Conservation (phyloP, 1,140 invertebrate genomes). For the Tribolium madens region DNA sequence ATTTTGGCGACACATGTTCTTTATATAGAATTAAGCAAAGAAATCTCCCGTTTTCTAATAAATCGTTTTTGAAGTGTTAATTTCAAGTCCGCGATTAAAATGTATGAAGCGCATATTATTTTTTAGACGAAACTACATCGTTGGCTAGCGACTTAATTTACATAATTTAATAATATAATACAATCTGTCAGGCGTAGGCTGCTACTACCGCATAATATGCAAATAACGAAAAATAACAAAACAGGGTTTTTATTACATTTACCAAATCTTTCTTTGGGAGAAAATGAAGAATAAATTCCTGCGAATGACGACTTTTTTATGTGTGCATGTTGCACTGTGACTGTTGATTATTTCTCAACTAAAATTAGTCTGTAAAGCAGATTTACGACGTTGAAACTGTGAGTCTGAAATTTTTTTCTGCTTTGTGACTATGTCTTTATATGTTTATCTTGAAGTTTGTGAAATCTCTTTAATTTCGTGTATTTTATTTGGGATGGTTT, state of each 20-base stretch:
- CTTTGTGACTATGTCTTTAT: background rate
- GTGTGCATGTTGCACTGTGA: background rate
- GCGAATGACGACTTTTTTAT: background rate
- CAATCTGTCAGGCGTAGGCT: constrained; percentile 44
- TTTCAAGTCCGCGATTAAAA: constrained; percentile 15
- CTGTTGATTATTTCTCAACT: background rate
- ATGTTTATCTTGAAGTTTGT: constrained; percentile 1
- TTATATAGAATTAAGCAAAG: no score
- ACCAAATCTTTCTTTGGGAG: constrained; percentile 16
- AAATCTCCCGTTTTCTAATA: background rate
- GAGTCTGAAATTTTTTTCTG: no score
- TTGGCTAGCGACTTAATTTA: constrained; percentile 30
- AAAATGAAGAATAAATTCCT: background rate
- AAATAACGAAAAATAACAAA: constrained; percentile 43
- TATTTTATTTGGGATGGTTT: constrained; percentile 31
- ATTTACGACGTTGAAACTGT: background rate
- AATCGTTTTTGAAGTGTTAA: background rate
- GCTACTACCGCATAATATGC: constrained; percentile 47
- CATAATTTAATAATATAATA: constrained; percentile 47
- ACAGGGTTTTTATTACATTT: constrained; percentile 38
- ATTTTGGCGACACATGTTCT: no score
- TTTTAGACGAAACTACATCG: constrained; percentile 36
- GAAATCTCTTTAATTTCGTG: constrained; percentile 27
- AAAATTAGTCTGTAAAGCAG: no score
- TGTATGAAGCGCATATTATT: constrained; percentile 36